These are phyloP conservation scores for Callorhinus ursinus DNA, from an alignment of 2,113 vertebrate species.

Conservation along the genomic window DNA sequence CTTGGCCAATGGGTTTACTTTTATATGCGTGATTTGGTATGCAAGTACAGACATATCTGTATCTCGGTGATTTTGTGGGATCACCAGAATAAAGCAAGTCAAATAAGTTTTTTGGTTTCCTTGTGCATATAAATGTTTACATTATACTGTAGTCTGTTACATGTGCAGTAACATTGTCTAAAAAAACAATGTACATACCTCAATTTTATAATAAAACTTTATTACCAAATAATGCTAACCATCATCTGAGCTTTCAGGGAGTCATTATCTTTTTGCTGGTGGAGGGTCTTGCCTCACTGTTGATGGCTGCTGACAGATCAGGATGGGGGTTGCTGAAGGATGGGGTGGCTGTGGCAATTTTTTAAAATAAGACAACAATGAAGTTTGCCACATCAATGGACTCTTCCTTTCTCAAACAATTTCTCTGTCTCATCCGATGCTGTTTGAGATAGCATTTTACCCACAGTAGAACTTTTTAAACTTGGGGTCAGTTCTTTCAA, in stretches of 20 bases:
- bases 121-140: not conserved
- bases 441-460: too few species aligned
- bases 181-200: not conserved
- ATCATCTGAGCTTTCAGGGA: not conserved
- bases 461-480: too few species aligned
- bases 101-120: not conserved
- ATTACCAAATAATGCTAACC: not conserved
- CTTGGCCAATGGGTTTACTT: not conserved
- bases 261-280: too few species aligned
- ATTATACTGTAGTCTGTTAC: not conserved
- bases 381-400: too few species aligned
- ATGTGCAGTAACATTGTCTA: not conserved
- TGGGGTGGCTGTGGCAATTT: too few species aligned
- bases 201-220: not conserved
- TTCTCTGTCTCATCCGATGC: too few species aligned
- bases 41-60: not conserved
- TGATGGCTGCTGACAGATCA: too few species aligned
- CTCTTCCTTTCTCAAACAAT: too few species aligned
- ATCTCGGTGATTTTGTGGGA: not conserved
- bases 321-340: too few species aligned
- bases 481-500: too few species aligned
- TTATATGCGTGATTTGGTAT: not conserved
- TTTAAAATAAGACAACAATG: too few species aligned
- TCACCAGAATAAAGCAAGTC: not conserved
- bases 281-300: too few species aligned